Evolutionary conservation across 1,140 invertebrate species (phyloP).

Genomic region (Centruroides sculpturatus): DNA sequence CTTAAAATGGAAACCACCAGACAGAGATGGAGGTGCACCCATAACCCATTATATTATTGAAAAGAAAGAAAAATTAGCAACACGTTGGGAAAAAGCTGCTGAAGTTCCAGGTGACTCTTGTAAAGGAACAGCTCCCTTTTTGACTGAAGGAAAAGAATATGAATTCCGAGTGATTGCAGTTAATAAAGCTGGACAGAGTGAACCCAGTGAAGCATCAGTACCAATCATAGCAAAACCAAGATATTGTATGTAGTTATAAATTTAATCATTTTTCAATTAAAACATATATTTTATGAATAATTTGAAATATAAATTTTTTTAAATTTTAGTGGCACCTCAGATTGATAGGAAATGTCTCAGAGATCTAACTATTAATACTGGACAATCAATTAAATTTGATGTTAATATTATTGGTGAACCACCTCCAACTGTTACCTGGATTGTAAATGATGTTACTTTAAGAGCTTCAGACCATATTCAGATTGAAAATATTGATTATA

Average conservation of each 20-base stretch:
- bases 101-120: conserved; percentile 59
- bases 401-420: conserved; percentile 83
- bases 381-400: conserved; percentile 80
- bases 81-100: conserved; percentile 72
- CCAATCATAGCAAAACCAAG: conserved; percentile 37
- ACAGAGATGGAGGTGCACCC: conserved; percentile 77
- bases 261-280: too few species aligned
- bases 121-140: conserved; percentile 59
- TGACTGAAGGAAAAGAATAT: conserved; percentile 95
- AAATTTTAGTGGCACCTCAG: conserved; percentile 62
- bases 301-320: background rate
- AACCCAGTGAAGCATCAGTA: conserved; percentile 20
- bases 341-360: conserved; percentile 82
- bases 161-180: conserved; percentile 92
- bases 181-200: conserved; percentile 75
- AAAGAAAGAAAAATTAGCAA: conserved; percentile 40
- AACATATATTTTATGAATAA: too few species aligned
- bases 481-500: conserved; percentile 68
- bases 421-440: conserved; percentile 77
- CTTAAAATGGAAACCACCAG: conserved; percentile 69
- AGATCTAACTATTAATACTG: conserved; percentile 77
- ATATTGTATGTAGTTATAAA: conserved; percentile 17
- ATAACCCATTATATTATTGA: conserved; percentile 86
- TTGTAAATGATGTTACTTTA: conserved; percentile 37
- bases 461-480: conserved; percentile 27